A percentile compares a stretch with the other conserved stretches of the same genome.
These are phyloP conservation scores for Norana najaformis DNA, from an alignment of 2,888 invertebrate genomes.

Conservation along the genomic window DNA sequence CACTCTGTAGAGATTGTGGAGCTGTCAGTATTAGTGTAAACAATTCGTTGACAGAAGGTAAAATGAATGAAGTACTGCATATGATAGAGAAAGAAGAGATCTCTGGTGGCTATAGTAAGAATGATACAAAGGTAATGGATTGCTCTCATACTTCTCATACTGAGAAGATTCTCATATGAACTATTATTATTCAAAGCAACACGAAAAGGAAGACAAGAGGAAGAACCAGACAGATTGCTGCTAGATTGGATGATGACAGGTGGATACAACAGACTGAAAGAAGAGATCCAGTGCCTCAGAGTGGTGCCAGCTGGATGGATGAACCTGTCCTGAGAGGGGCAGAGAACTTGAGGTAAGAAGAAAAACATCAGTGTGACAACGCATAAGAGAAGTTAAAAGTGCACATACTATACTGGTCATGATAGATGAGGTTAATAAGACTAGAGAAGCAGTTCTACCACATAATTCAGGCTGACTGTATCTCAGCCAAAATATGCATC, in stretches of 20 bases:
- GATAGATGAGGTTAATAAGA: no score
- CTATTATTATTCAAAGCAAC: not conserved
- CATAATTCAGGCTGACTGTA: not conserved
- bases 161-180: not conserved
- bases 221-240: no score
- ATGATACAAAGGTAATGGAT: not conserved
- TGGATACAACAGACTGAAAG: not conserved
- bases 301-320: not conserved
- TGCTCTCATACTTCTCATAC: not conserved
- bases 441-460: not conserved
- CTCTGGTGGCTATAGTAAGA: not conserved
- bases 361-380: not conserved
- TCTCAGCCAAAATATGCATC: not conserved
- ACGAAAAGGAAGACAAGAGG: not conserved
- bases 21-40: not conserved
- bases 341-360: not conserved
- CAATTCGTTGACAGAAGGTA: not conserved
- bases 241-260: not conserved
- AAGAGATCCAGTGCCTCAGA: not conserved
- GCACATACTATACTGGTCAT: not conserved
- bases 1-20: no score
- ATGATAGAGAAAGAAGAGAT: not conserved
- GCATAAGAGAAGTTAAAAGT: not conserved
- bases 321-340: not conserved
- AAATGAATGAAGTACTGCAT: not conserved